Base-by-base conservation (phyloP, 1,140 invertebrate species). In the Apis cerana region DNA sequence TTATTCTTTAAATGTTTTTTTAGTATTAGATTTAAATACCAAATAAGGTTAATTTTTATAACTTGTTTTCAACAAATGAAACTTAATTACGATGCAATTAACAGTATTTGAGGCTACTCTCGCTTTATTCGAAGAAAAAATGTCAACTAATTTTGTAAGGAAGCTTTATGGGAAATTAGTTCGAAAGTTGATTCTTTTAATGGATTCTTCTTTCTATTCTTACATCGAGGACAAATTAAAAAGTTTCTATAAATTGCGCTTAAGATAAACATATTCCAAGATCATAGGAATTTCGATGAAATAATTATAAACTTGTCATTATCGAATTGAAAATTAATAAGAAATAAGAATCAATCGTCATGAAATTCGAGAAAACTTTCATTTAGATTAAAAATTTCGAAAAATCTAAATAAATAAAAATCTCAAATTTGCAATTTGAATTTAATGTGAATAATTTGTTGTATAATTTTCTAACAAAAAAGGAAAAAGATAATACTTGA, bases 91-190 rank as follows among this genome's bases (percentile, higher is more conserved):
- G 11, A 21, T 7, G 50, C 12, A 52, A 65, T 65, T 76, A 76
- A 54, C 27, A 12, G 5, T n/a, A 64, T 17, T 33, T n/a, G 11
- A 54, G 23, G 23, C 33, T 64, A 43, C 1, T 19, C 19, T 21
- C n/a, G 10, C n/a, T n/a, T 19, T 7, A 33, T 43, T 48, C 21
- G 21, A 69, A 19, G 48, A 11, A 23, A 7, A 65, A 56, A 23
- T 65, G 50, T 65, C 48, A 33, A 54, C 9, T 62, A 76, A 74
- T 76, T 76, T 65, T 19, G 43, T 76, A 33, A 76, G 27, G 8
- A 21, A 0, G 19, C 61, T 54, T 50, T 50, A 65, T n/a, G 50
- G 50, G 27, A 76, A 76, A 76, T 65, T 76, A 33, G 50, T 65
- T 33, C 9, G 43, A 52, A 76, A 65, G 23, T 76, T 64, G 4